These are phyloP conservation scores for Macaca mulatta DNA, from an alignment of 2,113 vertebrate species.

Conservation along the genomic window DNA sequence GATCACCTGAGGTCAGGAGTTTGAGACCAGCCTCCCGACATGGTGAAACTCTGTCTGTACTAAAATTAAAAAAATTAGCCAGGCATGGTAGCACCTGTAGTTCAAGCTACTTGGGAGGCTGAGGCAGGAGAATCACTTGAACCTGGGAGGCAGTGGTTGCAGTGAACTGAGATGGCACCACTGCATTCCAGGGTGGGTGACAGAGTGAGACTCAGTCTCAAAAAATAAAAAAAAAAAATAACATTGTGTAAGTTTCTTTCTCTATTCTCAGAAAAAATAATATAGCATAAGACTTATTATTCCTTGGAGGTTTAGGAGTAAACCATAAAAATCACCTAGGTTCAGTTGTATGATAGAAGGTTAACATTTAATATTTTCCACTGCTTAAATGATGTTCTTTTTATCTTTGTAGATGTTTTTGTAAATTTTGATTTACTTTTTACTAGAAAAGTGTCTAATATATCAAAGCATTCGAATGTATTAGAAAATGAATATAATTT, in stretches of 20 bases:
- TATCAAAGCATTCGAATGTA: not conserved
- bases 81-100: too few species aligned
- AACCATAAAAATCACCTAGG: not conserved
- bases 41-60: too few species aligned
- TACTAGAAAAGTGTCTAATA: not conserved
- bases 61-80: too few species aligned
- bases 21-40: too few species aligned
- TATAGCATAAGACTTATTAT: not conserved
- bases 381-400: not conserved
- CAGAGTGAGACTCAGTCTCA: too few species aligned
- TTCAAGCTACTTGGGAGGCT: too few species aligned
- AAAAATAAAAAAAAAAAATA: too few species aligned
- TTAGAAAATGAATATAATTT: not conserved
- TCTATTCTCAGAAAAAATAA: not conserved
- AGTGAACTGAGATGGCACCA: too few species aligned
- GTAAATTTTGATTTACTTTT: not conserved
- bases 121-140: too few species aligned
- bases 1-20: too few species aligned
- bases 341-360: not conserved
- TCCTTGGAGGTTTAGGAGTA: not conserved
- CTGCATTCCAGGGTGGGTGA: too few species aligned
- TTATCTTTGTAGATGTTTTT: not conserved
- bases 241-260: not conserved
- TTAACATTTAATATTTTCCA: not conserved
- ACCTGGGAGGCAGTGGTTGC: too few species aligned